A percentile compares a stretch with the other conserved stretches of the same genome.
Evolutionary conservation across 2,797 vertebrate species (phyloP).

Genomic region (Ibycter americanus): DNA sequence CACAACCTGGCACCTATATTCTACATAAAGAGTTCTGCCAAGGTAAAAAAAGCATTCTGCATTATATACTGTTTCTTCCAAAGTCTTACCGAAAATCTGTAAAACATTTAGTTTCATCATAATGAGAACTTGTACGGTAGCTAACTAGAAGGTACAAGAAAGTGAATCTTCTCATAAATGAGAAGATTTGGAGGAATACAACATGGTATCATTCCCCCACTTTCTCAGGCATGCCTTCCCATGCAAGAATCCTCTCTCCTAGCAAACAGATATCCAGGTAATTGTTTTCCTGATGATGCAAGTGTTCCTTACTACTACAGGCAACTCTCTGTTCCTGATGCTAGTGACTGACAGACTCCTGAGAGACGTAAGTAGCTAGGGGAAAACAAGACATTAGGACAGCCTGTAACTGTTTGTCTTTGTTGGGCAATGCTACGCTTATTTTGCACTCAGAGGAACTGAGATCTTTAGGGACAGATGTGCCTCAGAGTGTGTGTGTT

Average conservation of each 20-base stretch:
- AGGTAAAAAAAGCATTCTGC: not conserved
- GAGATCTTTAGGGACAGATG: not conserved
- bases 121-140: not conserved
- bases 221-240: not conserved
- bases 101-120: not conserved
- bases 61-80: not conserved
- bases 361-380: not conserved
- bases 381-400: slow-evolving; percentile 3
- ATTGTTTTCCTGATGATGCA: not conserved
- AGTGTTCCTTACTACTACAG: not conserved
- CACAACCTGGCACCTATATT: not conserved
- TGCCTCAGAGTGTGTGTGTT: not conserved
- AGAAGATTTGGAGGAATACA: not conserved
- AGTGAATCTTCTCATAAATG: not conserved
- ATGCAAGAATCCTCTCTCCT: not conserved
- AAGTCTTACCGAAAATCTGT: not conserved
- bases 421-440: not conserved
- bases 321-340: not conserved
- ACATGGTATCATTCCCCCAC: not conserved
- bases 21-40: not conserved
- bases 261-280: not conserved
- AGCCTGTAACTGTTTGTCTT: slow-evolving; percentile 22
- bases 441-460: slow-evolving; percentile 1
- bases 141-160: not conserved
- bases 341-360: not conserved